A percentile compares a stretch with the other conserved stretches of the same genome.
phyloP scores from a whole-genome alignment of 2,888 invertebrate species.

The Philopedon plagiatum region DNA sequence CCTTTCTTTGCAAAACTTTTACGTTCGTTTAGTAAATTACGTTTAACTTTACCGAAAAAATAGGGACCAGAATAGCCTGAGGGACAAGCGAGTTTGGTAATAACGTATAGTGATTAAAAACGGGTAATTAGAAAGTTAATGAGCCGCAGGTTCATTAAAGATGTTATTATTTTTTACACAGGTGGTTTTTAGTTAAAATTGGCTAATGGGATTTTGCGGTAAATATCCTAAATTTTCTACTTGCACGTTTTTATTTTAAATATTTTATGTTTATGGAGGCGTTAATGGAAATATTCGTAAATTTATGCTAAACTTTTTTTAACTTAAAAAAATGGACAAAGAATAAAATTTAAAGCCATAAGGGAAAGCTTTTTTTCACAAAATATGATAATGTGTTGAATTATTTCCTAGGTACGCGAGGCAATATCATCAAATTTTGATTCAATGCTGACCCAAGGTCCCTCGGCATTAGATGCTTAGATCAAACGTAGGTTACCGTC shows the following conservation, averaged over 20 bases:
- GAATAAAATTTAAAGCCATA: too few species aligned
- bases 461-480: too few species aligned
- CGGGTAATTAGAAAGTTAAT: slow-evolving; percentile 35
- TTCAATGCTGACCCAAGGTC: too few species aligned
- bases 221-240: not conserved
- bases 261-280: not conserved
- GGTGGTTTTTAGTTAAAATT: slow-evolving; percentile 18
- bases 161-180: slow-evolving; percentile 26
- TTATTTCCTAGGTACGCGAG: too few species aligned
- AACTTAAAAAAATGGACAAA: too few species aligned
- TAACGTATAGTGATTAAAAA: slow-evolving; percentile 26
- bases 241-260: not conserved
- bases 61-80: not conserved
- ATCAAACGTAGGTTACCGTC: too few species aligned
- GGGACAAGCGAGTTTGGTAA: slow-evolving; percentile 23
- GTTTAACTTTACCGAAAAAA: slow-evolving; percentile 1
- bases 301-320: too few species aligned
- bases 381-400: too few species aligned
- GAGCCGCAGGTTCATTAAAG: slow-evolving; percentile 33
- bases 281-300: not conserved
- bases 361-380: too few species aligned
- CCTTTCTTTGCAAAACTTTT: not conserved
- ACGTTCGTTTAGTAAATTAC: not conserved
- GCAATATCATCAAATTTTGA: too few species aligned
- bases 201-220: slow-evolving; percentile 4